Conservation (phyloP, 2,888 invertebrate genomes). For the Morpho achilles region DNA sequence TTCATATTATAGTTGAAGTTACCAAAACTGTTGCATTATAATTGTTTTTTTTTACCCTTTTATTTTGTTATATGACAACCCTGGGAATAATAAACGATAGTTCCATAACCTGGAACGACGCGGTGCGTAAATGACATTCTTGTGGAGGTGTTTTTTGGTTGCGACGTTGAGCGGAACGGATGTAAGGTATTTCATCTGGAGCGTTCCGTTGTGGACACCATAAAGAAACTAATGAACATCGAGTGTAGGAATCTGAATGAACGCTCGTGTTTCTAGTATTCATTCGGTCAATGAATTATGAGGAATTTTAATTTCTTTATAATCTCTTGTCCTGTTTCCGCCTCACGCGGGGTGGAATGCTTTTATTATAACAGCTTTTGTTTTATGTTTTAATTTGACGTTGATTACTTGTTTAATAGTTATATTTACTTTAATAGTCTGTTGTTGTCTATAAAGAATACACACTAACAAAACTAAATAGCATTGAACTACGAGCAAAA, state of each 20-base stretch:
- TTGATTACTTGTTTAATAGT: no score
- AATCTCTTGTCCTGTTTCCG: constrained; percentile 24
- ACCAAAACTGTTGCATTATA: no score
- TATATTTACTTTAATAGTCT: no score
- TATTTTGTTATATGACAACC: constrained; percentile 29
- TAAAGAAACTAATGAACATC: constrained; percentile 49
- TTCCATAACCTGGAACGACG: constrained; percentile 29
- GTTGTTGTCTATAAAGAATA: no score
- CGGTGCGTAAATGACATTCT: constrained; percentile 66
- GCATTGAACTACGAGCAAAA: no score
- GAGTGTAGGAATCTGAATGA: constrained; percentile 40
- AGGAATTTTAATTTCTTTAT: constrained; percentile 26
- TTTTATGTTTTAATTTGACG: not conserved
- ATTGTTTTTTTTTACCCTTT: no score
- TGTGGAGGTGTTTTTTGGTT: constrained; percentile 59
- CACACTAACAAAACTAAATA: no score
- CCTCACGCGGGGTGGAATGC: constrained; percentile 5
- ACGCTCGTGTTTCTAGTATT: constrained; percentile 18
- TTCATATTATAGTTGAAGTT: no score
- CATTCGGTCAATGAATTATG: constrained; percentile 25
- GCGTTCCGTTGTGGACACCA: constrained; percentile 35
- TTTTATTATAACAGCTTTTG: not conserved
- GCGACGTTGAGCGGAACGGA: constrained; percentile 57
- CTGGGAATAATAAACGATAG: constrained; percentile 36
- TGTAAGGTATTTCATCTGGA: constrained; percentile 45